Evolutionary conservation across 2,113 vertebrate species (phyloP).

Genomic region (Chamaea fasciata): DNA sequence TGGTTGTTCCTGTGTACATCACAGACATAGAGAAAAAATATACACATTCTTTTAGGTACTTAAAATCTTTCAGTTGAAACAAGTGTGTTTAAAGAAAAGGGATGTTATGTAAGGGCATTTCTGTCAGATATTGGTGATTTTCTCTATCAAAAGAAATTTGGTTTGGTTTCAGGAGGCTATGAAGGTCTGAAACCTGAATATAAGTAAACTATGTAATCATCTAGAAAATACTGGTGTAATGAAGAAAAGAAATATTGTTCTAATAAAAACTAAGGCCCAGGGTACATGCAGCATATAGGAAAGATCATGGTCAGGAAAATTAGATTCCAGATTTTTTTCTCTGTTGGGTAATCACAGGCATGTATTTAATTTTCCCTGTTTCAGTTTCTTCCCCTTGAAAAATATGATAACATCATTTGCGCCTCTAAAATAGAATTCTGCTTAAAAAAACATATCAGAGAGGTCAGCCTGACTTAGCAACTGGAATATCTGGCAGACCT

Average conservation of each 20-base stretch:
- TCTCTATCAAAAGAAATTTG: neutral
- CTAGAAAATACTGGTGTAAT: neutral
- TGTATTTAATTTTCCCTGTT: neutral
- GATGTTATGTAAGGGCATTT: neutral
- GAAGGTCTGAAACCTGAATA: neutral
- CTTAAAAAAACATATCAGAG: neutral
- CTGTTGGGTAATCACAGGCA: neutral
- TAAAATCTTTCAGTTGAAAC: neutral
- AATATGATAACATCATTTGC: neutral
- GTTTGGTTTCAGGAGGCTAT: neutral
- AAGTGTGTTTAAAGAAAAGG: neutral
- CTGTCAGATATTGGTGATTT: neutral
- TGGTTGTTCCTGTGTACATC: neutral
- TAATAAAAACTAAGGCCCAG: conserved; percentile 15
- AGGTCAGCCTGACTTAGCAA: neutral
- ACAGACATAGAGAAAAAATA: neutral
- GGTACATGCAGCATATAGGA: neutral
- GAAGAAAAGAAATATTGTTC: conserved; percentile 21
- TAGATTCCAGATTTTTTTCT: neutral
- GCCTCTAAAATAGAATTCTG: neutral
- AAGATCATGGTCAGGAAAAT: neutral
- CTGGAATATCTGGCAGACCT: neutral
- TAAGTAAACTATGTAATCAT: neutral
- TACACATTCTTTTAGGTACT: neutral
- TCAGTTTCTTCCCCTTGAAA: neutral